A percentile compares a stretch with the other conserved stretches of the same genome.
Conservation (phyloP, 2,797 vertebrate species). For the Cryptoblepharus egeriae region DNA sequence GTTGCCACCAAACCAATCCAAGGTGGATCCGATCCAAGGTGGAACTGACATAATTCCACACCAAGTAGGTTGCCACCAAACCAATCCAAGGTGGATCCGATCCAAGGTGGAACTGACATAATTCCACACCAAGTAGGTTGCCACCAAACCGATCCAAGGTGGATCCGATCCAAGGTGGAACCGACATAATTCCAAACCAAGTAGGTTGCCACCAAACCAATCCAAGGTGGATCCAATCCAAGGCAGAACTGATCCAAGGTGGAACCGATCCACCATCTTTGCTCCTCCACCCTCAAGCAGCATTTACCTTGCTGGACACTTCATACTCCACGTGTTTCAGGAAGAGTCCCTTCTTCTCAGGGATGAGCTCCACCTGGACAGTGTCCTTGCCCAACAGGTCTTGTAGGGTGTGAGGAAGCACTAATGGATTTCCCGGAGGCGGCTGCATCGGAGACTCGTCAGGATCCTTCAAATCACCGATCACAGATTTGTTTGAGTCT, state of each 20-base stretch:
- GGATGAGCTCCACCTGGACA: slow-evolving; percentile 92
- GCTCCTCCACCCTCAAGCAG: not conserved
- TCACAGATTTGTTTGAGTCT: slow-evolving; percentile 86
- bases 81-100: too few species aligned
- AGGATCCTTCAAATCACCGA: slow-evolving; percentile 78
- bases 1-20: too few species aligned
- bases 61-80: too few species aligned
- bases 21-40: too few species aligned
- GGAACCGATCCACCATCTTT: not conserved
- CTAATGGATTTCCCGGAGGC: slow-evolving; percentile 84
- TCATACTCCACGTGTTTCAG: slow-evolving; percentile 99
- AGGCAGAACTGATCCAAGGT: not conserved
- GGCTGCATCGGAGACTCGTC: slow-evolving; percentile 85
- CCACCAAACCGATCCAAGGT: too few species aligned
- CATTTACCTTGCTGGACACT: slow-evolving; percentile 90
- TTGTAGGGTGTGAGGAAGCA: slow-evolving; percentile 85
- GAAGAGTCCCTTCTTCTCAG: slow-evolving; percentile 97
- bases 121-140: too few species aligned
- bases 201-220: too few species aligned
- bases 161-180: not conserved
- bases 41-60: too few species aligned
- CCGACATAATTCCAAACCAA: too few species aligned
- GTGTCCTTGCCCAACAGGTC: slow-evolving; percentile 87
- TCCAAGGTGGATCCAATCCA: too few species aligned
- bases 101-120: too few species aligned